These are phyloP conservation scores for Spheniscus humboldti DNA, from an alignment of 2,797 vertebrate species.

Conservation along the genomic window DNA sequence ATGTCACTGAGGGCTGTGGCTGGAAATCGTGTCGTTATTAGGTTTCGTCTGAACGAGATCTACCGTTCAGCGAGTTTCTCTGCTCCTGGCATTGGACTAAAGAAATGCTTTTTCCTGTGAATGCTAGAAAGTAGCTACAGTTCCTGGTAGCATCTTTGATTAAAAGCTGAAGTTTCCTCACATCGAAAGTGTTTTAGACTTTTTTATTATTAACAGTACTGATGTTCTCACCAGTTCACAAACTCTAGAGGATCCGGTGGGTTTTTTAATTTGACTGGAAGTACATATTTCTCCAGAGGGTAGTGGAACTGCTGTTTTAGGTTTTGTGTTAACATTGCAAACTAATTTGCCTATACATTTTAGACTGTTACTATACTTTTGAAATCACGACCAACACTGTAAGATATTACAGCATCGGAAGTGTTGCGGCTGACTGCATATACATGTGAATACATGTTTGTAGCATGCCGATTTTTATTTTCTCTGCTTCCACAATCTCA, in stretches of 20 bases:
- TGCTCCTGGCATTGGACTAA: neutral
- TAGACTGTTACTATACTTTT: neutral
- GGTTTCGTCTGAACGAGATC: slow-evolving; percentile 17
- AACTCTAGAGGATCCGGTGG: neutral
- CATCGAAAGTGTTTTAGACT: neutral
- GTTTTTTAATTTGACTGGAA: neutral
- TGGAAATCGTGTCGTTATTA: slow-evolving; percentile 1
- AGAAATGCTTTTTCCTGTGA: neutral
- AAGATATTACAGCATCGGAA: neutral
- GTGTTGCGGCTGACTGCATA: neutral
- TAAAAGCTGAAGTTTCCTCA: neutral
- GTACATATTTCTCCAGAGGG: neutral
- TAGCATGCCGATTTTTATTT: neutral
- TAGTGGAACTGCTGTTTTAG: neutral
- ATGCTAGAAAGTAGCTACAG: neutral
- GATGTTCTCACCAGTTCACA: neutral
- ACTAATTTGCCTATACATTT: neutral
- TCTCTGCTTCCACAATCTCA: neutral
- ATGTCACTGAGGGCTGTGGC: neutral
- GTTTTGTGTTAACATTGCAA: neutral
- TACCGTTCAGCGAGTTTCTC: neutral
- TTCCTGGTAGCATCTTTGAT: neutral
- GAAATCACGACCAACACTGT: neutral
- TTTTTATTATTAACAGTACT: neutral
- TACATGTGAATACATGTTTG: neutral